Conservation (phyloP, 1,140 invertebrate species). For the Ooceraea biroi region DNA sequence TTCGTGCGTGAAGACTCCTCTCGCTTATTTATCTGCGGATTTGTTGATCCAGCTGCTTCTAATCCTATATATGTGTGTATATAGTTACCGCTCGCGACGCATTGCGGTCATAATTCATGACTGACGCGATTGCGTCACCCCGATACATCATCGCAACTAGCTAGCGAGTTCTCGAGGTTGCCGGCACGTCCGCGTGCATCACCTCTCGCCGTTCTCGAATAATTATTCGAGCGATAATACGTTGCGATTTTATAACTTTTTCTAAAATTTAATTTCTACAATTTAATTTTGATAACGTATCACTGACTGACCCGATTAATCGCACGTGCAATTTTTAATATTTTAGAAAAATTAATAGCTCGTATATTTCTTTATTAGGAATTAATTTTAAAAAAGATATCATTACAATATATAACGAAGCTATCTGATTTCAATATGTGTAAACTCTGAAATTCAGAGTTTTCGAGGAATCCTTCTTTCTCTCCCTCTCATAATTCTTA, state of each 20-base stretch:
- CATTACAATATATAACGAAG: too few relatives aligned
- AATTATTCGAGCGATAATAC: background rate
- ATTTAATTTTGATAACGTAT: too few relatives aligned
- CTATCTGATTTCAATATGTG: too few relatives aligned
- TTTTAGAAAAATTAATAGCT: background rate
- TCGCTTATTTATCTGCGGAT: slow-evolving; percentile 36
- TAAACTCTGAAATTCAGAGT: too few relatives aligned
- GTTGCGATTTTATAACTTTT: background rate
- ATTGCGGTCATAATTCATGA: slow-evolving; percentile 38
- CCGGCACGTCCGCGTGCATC: too few relatives aligned
- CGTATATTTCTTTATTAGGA: too few relatives aligned
- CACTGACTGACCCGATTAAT: too few relatives aligned
- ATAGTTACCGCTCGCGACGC: slow-evolving; percentile 4
- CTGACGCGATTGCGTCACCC: slow-evolving; percentile 42
- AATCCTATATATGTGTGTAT: background rate
- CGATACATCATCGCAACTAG: slow-evolving; percentile 34
- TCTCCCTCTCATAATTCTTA: background rate
- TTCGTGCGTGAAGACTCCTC: too few relatives aligned
- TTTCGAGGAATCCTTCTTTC: too few relatives aligned
- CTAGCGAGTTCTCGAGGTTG: background rate
- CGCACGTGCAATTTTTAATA: too few relatives aligned
- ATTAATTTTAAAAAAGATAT: too few relatives aligned
- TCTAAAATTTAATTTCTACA: too few relatives aligned
- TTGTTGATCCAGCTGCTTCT: slow-evolving; percentile 46
- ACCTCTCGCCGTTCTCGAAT: slow-evolving; percentile 3